Evolutionary conservation across 30 jellyfish, hydroid and myxozoan genomes (phyloP), one percentile per base, ranked within the genome.

Genomic region (Catostylus mosaicus): DNA sequence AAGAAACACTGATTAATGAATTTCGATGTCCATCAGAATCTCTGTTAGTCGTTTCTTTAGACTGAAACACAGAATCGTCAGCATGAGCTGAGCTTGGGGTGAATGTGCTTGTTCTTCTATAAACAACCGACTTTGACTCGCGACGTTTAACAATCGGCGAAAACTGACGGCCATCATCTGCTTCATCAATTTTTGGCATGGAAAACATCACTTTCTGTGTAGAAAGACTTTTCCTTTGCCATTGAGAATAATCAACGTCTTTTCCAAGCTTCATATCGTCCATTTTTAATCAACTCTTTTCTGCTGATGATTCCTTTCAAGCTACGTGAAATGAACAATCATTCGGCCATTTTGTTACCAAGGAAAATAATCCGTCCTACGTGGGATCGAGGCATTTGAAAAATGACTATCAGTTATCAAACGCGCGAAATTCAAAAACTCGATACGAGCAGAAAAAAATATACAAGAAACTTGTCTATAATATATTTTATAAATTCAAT

Each of bases 321-420:
- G 52, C 37, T 50, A 20, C 71, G 62, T 20, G 20, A 80, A 80
- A 52, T 63, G 90, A 80, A 68, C 90, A 80, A 38, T 51, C 76
- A 38, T 36, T 8, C 43, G 59, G 91, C 92, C 92, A 69, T 82
- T 71, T 82, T 82, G 92, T 82, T 69, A 80, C 90, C 73, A 80
- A 47, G 78, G 84, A 47, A 65, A 50, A 11, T 26, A 47, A 11
- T 46, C 32, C n/a, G 18, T 3, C 8, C 12, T 43, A 43, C 19
- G 5, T 24, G 71, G 23, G 1, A 59, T 59, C 71, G 71, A 59
- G 71, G 71, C 37, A 59, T 18, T 1, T 19, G 3, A 5, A 59
- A 59, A 27, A 59, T 59, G 40, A 37, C 38, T 37, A 8, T 24
- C 38, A 10, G 36, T 16, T 6, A 43, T 43, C 16, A 43, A 43